Conservation (phyloP, 2,888 invertebrate genomes). For the Epirrhoe alternata region DNA sequence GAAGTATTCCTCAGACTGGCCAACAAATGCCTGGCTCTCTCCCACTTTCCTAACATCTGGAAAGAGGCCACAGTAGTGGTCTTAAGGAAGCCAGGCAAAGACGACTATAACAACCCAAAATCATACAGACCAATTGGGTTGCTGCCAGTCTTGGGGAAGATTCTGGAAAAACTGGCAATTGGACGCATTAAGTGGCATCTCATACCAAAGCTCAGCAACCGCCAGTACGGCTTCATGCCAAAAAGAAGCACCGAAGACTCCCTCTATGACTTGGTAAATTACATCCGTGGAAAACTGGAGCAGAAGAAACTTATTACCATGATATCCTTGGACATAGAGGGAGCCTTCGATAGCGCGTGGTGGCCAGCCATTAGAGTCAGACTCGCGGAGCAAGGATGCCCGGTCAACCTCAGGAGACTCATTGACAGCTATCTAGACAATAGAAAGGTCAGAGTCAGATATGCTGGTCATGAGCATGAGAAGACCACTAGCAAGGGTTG, state of each 20-base stretch:
- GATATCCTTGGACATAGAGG: constrained; percentile 10
- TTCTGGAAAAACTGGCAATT: neutral
- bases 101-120: too few relatives aligned
- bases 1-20: too few relatives aligned
- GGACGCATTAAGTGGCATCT: constrained; percentile 1
- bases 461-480: neutral
- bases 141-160: constrained; percentile 2
- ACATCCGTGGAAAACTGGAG: neutral
- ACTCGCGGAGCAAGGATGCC: neutral
- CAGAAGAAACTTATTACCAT: constrained; percentile 4
- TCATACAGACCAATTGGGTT: constrained; percentile 12
- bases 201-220: neutral
- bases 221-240: neutral
- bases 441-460: neutral
- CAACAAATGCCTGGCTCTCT: too few relatives aligned
- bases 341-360: constrained; percentile 10
- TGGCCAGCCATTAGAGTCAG: constrained; percentile 2
- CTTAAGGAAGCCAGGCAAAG: too few relatives aligned
- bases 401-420: neutral
- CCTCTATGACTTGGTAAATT: neutral
- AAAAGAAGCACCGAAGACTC: constrained; percentile 1
- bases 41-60: too few relatives aligned
- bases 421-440: constrained; percentile 9
- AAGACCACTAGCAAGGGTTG: constrained; percentile 2
- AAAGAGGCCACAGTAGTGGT: too few relatives aligned